Conservation (phyloP, 2,888 invertebrate species). For the Trileptium ribeirensis region DNA sequence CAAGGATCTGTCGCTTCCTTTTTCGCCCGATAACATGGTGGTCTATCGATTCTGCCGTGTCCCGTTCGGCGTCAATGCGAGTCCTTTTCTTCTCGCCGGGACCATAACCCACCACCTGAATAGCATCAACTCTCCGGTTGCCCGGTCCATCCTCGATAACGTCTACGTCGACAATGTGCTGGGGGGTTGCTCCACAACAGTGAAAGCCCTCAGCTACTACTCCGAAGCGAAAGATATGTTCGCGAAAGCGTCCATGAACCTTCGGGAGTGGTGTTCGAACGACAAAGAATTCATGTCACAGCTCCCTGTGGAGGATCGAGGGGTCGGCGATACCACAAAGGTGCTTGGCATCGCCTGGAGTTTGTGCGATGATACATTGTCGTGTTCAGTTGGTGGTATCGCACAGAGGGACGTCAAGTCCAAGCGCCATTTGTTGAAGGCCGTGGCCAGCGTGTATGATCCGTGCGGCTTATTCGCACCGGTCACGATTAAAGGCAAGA, state of each 20-base stretch:
- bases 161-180: background rate
- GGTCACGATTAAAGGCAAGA: conserved; percentile 32
- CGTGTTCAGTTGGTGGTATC: background rate
- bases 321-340: too few relatives aligned
- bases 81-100: conserved; percentile 32
- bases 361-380: too few relatives aligned
- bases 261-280: too few relatives aligned
- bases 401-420: conserved; percentile 12
- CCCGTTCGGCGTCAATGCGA: conserved; percentile 33
- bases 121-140: background rate
- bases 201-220: too few relatives aligned
- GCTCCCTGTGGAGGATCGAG: too few relatives aligned
- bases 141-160: background rate
- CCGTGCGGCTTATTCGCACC: conserved; percentile 34
- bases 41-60: conserved; percentile 33
- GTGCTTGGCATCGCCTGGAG: too few relatives aligned
- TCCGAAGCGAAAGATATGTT: too few relatives aligned
- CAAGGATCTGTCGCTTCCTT: conserved; percentile 2
- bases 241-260: too few relatives aligned
- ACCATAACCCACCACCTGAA: conserved; percentile 27
- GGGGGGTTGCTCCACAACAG: background rate
- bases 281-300: too few relatives aligned
- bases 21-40: conserved; percentile 29
- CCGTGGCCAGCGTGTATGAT: conserved; percentile 35
- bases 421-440: conserved; percentile 30